phyloP scores from a whole-genome alignment of 2,888 invertebrate genomes.

The Hypolimnas misippus region DNA sequence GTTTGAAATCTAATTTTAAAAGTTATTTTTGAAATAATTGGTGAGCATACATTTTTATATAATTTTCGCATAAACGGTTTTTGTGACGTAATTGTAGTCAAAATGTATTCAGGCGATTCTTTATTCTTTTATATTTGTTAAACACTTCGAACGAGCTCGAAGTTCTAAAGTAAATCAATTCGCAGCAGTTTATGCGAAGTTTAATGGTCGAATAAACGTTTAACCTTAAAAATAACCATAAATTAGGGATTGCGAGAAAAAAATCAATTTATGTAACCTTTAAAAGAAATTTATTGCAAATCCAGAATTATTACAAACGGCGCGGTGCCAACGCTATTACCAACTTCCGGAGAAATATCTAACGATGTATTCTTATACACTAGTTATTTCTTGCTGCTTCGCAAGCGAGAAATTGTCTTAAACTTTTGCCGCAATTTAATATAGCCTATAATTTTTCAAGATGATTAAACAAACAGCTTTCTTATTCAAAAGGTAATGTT shows the following conservation, averaged over 20 bases:
- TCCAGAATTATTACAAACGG: background rate
- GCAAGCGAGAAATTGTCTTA: background rate
- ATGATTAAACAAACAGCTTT: background rate
- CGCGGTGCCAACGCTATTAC: background rate
- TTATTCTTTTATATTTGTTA: background rate
- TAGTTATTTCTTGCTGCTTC: background rate
- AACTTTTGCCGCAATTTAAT: background rate
- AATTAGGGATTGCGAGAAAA: background rate
- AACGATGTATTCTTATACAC: background rate
- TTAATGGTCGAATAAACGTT: no score
- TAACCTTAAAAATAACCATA: no score
- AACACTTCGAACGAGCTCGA: background rate
- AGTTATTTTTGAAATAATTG: no score
- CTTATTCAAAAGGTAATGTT: background rate
- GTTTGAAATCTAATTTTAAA: no score
- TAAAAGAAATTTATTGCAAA: slow-evolving; percentile 7
- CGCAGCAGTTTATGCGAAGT: background rate
- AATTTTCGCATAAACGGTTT: no score
- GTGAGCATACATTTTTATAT: no score
- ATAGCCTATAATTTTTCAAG: background rate
- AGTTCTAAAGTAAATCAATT: slow-evolving; percentile 2
- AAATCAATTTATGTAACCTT: background rate
- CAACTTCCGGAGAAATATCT: background rate
- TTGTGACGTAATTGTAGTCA: background rate
- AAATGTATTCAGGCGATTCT: background rate